Evolutionary conservation across 2,113 vertebrate species (phyloP), one percentile per base, ranked within the genome.

Genomic region (Chamaetylas fuelleborni): DNA sequence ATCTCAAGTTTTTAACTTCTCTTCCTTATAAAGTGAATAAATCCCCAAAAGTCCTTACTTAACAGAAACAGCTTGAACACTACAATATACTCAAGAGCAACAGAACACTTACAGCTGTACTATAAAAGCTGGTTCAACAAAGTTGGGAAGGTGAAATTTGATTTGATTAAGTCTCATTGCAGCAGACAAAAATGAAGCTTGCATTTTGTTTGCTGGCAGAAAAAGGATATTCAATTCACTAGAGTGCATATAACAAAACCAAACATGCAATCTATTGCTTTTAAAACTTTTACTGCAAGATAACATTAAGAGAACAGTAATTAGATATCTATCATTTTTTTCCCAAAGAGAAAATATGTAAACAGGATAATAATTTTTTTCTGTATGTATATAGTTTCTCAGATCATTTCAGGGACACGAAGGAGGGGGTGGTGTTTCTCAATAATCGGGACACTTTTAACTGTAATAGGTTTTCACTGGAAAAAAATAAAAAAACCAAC

Each of bases 201-300:
- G 93, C 79, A 79, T 94, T 92, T 97, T 96, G 94, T 96, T 96
- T 95, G 94, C 83, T 97, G 96, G 94, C 97, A 97, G 57, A 97
- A 97, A 86, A 80, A 95, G 93, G 97, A 96, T 93, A 97, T 91
- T 98, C 81, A 95, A 61, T 95, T 96, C 95, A 98, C 95, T 90
- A 95, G 90, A 97, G 82, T 74, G 79, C 95, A 97, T 97, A 97
- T 95, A 98, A 97, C 96, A 98, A 99, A 98, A 98, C 95, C 97
- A 99, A 98, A 99, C 98, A 98, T 98, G 98, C 98, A 98, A 96
- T 89, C 85, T 94, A 90, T 97, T 96, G 95, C 97, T 98, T 97
- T 98, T 76, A 96, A 98, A 98, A 97, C 90, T 94, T 98, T 97
- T 97, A 98, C 98, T 98, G 96, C 94, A 97, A 98, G 93, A 51